Evolutionary conservation across 2,888 invertebrate genomes (phyloP).

Genomic region (Rutpela maculata): DNA sequence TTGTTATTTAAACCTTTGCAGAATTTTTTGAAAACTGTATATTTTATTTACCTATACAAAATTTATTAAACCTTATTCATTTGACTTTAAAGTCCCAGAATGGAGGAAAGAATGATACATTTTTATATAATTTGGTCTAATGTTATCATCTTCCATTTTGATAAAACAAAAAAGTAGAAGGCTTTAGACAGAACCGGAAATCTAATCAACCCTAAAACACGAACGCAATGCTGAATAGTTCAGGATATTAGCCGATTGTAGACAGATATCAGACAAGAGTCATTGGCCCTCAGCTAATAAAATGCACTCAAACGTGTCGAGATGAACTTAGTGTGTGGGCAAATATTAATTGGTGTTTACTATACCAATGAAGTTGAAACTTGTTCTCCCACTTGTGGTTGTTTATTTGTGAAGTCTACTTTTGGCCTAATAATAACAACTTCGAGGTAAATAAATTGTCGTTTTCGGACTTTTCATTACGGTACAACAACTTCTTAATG

Average conservation of each 20-base stretch:
- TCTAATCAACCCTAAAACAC: neutral
- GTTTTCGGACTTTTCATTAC: conserved; percentile 41
- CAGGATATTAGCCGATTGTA: neutral
- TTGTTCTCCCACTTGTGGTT: conserved; percentile 8
- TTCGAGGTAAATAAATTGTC: conserved; percentile 31
- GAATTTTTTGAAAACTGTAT: too few relatives aligned
- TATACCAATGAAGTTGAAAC: conserved; percentile 7
- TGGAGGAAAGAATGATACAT: too few relatives aligned
- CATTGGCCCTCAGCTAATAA: conserved; percentile 16
- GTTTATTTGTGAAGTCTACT: conserved; percentile 12
- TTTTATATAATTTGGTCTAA: too few relatives aligned
- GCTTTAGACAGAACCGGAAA: neutral
- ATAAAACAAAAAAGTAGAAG: too few relatives aligned
- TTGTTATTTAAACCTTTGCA: too few relatives aligned
- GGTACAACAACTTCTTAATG: conserved; percentile 42
- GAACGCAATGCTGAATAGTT: neutral
- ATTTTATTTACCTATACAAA: too few relatives aligned
- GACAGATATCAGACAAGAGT: neutral
- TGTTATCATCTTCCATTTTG: too few relatives aligned
- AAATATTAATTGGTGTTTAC: conserved; percentile 17
- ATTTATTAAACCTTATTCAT: too few relatives aligned
- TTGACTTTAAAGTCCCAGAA: too few relatives aligned
- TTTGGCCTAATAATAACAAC: conserved; percentile 17
- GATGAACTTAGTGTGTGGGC: conserved; percentile 15
- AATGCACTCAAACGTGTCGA: conserved; percentile 13